Conservation (phyloP, 2,888 invertebrate genomes). For the Heliconius hortense region DNA sequence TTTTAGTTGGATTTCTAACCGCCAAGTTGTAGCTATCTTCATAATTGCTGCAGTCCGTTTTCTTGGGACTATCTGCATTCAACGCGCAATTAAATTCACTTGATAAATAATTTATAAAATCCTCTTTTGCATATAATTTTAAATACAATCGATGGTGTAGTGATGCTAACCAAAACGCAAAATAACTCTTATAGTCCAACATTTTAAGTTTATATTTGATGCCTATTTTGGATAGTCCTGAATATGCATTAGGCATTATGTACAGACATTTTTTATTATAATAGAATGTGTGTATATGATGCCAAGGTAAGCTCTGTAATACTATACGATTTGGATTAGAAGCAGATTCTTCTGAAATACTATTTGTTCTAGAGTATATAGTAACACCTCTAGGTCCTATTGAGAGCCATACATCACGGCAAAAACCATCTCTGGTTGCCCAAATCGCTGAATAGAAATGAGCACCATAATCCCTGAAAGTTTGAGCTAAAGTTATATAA, state of each 20-base stretch:
- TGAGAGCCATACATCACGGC: constrained; percentile 84
- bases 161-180: constrained; percentile 89
- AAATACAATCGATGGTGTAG: constrained; percentile 89
- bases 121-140: constrained; percentile 86
- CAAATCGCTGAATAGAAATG: constrained; percentile 89
- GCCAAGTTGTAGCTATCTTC: constrained; percentile 79
- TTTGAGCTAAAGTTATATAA: constrained; percentile 86
- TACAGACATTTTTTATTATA: constrained; percentile 88
- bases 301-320: constrained; percentile 83
- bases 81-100: constrained; percentile 82
- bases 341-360: constrained; percentile 57
- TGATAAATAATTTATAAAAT: constrained; percentile 84
- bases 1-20: constrained; percentile 69
- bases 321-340: constrained; percentile 70
- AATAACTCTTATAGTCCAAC: constrained; percentile 88
- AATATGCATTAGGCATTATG: constrained; percentile 80
- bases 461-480: constrained; percentile 87
- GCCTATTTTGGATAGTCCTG: constrained; percentile 80
- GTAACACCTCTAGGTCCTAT: constrained; percentile 85
- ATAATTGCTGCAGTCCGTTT: constrained; percentile 72
- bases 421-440: constrained; percentile 83
- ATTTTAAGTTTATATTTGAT: constrained; percentile 88
- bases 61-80: constrained; percentile 61
- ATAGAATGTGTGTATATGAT: constrained; percentile 88
- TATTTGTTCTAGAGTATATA: constrained; percentile 80